Base-by-base conservation (phyloP, 2,797 vertebrate species). In the Cossypha niveicapilla region DNA sequence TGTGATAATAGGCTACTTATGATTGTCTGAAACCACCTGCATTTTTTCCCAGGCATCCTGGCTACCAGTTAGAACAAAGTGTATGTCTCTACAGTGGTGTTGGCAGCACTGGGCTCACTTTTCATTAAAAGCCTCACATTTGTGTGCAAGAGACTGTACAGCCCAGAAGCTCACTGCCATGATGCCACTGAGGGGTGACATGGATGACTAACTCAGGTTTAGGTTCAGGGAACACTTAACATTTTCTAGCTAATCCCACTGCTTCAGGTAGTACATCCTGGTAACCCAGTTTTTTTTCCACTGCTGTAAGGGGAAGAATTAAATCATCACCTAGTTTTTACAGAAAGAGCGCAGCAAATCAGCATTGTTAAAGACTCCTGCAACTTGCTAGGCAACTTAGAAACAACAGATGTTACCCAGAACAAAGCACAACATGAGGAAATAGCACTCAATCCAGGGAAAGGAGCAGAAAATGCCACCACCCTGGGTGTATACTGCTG, bases 41-140 rank as follows among this genome's bases (percentile, higher is more conserved):
- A 2, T 62, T 48, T 87, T 68, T 94, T 95, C 95, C 88, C 94
- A 94, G 68, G 86, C 82, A 74, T 90, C 65, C 58, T 81, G 79
- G 70, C 72, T 77, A 37, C 39, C 4, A 3, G 22, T 32, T 53
- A 67, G 61, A 51, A 62, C 53, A 51, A 54, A 45, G 39, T 27
- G 24, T 63, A 2, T 28, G 34, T 42, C 60, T 76, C 74, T 23
- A 6, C 30, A n/a, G 35, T 19, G 54, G 7, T 53, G 51, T 4
- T 10, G 81, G 63, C 51, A 76, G 76, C 44, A 24, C 24, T 13
- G n/a, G 51, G 50, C 34, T 81, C 11, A 2, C 51, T 84, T 62
- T 81, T n/a, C 54, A 58, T 39, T 15, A 42, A 44, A 62, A 27
- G 6, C 41, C 45, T 79, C 76, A 48, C 58, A 18, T 57, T 34